Base-by-base conservation (phyloP, 2,888 invertebrate species). In the Leuctra nigra region DNA sequence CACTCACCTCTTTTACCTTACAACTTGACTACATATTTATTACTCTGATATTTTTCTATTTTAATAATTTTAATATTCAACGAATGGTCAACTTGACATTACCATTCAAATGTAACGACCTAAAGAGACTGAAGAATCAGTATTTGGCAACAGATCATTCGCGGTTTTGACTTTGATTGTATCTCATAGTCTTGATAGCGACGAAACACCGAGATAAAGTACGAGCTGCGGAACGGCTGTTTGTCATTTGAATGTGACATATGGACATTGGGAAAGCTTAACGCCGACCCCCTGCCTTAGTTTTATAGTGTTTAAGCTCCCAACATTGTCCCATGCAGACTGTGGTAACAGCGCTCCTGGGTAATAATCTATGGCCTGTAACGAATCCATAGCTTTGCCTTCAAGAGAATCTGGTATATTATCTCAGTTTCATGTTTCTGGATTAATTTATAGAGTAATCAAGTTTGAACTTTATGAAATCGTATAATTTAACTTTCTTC, bases 41-140 rank as follows among this genome's bases (percentile, higher is more conserved):
- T 25, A 29, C 18, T 56, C 24, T 52, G 38, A n/a, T 35, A 35
- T 50, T 48, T 56, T 52, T 33, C 46, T 36, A 53, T 44, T 57
- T 46, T 53, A 53, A 46, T 47, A 57, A 53, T 57, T 57, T 53
- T 57, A 53, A 53, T 53, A 53, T 56, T 52, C 56, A 56, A 44
- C 56, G 53, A 29, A 35, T 56, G 53, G 52, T 53, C 53, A 53
- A 36, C 36, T 16, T 23, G 54, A 53, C 57, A 53, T 25, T 46
- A 9, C 53, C 22, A 18, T 39, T 23, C 56, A 50, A 52, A 56
- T 52, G 29, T 29, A 7, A 29, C 11, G 29, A 29, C 29, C 29
- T 7, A 29, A 11, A 29, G 6, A 11, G 6, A 7, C 11, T 7
- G 29, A 29, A 29, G 29, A 29, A 29, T 29, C 29, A 11, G 29